Percentiles rank a stretch among this genome's conserved stretches.
phyloP scores from a whole-genome alignment of 2,797 vertebrate species.

The Acanthopagrus latus region DNA sequence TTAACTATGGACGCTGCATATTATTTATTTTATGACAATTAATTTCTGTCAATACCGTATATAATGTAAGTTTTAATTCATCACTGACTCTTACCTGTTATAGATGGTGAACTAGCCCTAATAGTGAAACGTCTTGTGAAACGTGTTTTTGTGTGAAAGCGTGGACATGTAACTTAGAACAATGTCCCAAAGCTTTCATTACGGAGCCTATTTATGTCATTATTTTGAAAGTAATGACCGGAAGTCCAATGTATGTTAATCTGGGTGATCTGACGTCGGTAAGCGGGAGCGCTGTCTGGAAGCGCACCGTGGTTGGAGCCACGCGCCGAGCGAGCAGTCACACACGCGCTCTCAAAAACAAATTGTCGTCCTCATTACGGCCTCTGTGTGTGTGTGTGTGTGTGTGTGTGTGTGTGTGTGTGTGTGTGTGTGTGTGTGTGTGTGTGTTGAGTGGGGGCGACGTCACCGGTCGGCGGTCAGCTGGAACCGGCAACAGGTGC shows the following conservation, averaged over 20 bases:
- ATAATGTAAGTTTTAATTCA: neutral
- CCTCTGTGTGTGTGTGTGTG: neutral
- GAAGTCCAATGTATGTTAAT: slow-evolving; percentile 20
- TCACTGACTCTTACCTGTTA: neutral
- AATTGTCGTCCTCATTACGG: slow-evolving; percentile 42
- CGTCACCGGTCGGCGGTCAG: neutral
- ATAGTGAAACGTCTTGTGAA: neutral
- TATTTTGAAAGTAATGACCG: slow-evolving; percentile 67
- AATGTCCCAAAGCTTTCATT: neutral
- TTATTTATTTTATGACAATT: neutral
- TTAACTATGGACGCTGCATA: neutral
- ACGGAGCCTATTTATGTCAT: neutral
- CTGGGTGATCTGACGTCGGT: neutral
- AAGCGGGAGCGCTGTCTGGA: slow-evolving; percentile 33
- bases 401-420: neutral
- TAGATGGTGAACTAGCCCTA: neutral
- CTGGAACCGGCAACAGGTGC: neutral
- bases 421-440: neutral
- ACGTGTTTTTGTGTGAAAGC: neutral
- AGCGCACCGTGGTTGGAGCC: slow-evolving; percentile 37
- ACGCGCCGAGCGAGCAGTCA: slow-evolving; percentile 52
- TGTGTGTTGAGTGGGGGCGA: neutral
- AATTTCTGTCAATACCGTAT: neutral
- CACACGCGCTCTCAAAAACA: slow-evolving; percentile 62
- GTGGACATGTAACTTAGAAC: neutral